Base-by-base conservation (phyloP, 1,140 invertebrate genomes). In the Drosophila suzukii region DNA sequence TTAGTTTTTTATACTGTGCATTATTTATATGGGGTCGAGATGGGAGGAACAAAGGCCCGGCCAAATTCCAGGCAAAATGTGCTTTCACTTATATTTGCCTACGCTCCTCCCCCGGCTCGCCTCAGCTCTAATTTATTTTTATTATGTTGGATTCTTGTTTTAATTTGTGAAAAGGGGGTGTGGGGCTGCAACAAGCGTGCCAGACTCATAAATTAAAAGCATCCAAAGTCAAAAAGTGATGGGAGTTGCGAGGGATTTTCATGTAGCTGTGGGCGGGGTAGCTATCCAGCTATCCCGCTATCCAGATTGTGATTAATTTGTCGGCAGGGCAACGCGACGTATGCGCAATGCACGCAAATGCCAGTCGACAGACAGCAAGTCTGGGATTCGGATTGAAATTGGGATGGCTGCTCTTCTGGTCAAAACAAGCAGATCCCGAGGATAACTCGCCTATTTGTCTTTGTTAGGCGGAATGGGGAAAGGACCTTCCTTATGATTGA, bases 1-100 rank as follows among this genome's bases (percentile, higher is more conserved):
- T 83, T 88, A 86, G 77, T 59, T 83, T 86, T 82, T 83, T 79
- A 81, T 85, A 86, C 60, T 76, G 61, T 66, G 53, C 72, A 62
- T 82, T 86, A 88, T 79, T 82, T 79, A 78, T 88, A 55, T 74
- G 58, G 54, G 32, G 32, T 13, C 11, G 41, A 34, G 36, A 61
- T 30, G 51, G 56, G 30, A 46, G 17, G 27, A 56, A 34, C 41
- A 50, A 34, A 63, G 34, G 15, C 43, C 15, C 10, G 57, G 56
- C 55, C 15, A 60, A 83, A 77, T 57, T 71, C 65, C 20, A 20
- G 20, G 1, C 20, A 20, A 20, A 20, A 20, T 20, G 20, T 75
- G 49, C 36, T 60, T 58, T 75, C 51, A 47, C 46, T 44, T 57
- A 20, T 58, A 75, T 65, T 75, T 66, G 41, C 47, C 39, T 67